Evolutionary conservation across 2,797 vertebrate species (phyloP).

Genomic region (Hydrophis major): DNA sequence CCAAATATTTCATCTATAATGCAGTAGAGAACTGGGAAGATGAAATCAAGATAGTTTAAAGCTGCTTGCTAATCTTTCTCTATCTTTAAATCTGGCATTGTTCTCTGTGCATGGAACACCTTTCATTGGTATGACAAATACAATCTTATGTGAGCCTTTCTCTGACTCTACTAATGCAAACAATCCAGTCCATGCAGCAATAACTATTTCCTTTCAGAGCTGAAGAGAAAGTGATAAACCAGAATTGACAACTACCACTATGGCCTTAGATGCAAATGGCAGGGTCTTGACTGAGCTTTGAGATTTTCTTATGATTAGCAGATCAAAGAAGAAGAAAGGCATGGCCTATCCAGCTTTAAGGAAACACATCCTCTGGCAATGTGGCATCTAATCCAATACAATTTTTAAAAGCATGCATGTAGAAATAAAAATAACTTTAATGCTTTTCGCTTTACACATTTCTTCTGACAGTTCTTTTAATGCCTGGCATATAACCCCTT

Average conservation of each 20-base stretch:
- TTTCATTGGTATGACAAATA: not conserved
- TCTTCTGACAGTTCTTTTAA: constrained; percentile 21
- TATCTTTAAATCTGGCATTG: not conserved
- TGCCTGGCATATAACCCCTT: not conserved
- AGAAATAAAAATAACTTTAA: not conserved
- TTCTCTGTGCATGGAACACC: not conserved
- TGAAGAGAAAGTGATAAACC: not conserved
- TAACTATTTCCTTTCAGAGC: not conserved
- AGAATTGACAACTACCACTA: not conserved
- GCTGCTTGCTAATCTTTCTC: not conserved
- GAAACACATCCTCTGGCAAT: not conserved
- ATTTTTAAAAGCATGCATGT: not conserved
- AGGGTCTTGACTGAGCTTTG: not conserved
- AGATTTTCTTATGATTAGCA: not conserved
- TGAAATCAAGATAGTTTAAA: not conserved
- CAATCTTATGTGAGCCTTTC: not conserved
- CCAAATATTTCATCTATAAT: not conserved
- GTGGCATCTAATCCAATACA: not conserved
- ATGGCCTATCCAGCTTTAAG: not conserved
- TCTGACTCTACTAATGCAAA: not conserved
- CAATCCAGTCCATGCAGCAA: not conserved
- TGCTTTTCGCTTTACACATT: not conserved
- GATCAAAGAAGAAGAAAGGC: not conserved
- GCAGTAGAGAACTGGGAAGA: not conserved
- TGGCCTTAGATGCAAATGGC: not conserved